Conservation (phyloP, 2,113 vertebrate genomes). For the Tenrec ecaudatus region DNA sequence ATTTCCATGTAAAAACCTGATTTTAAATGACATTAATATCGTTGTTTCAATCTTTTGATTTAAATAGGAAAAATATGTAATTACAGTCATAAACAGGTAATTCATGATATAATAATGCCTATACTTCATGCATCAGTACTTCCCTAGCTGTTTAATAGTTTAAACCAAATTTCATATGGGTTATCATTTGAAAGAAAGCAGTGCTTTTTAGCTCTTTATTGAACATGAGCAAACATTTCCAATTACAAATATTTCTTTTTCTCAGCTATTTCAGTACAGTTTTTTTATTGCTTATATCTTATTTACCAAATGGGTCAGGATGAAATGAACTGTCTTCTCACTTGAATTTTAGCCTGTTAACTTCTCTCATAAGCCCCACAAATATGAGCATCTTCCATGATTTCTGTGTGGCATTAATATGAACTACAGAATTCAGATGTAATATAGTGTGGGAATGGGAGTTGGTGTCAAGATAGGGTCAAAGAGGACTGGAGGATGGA, state of each 20-base stretch:
- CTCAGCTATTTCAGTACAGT: background rate
- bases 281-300: background rate
- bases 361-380: too few relatives aligned
- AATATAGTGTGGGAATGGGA: too few relatives aligned
- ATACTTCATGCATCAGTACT: slow-evolving; percentile 30
- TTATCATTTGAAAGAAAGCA: slow-evolving; percentile 42
- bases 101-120: slow-evolving; percentile 11
- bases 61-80: slow-evolving; percentile 15
- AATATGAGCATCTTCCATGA: too few relatives aligned
- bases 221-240: slow-evolving; percentile 1
- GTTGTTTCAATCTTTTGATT: background rate
- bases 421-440: too few relatives aligned
- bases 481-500: too few relatives aligned
- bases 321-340: background rate
- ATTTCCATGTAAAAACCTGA: background rate
- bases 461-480: too few relatives aligned
- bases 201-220: slow-evolving; percentile 14
- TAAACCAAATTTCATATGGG: slow-evolving; percentile 1
- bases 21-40: background rate
- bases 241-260: background rate
- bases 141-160: background rate
- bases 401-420: too few relatives aligned
- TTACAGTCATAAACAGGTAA: background rate
- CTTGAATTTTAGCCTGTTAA: too few relatives aligned
- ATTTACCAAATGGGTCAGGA: background rate